Evolutionary conservation across 2,113 vertebrate species (phyloP), one percentile per base, ranked within the genome.

Genomic region (Callorhinus ursinus): DNA sequence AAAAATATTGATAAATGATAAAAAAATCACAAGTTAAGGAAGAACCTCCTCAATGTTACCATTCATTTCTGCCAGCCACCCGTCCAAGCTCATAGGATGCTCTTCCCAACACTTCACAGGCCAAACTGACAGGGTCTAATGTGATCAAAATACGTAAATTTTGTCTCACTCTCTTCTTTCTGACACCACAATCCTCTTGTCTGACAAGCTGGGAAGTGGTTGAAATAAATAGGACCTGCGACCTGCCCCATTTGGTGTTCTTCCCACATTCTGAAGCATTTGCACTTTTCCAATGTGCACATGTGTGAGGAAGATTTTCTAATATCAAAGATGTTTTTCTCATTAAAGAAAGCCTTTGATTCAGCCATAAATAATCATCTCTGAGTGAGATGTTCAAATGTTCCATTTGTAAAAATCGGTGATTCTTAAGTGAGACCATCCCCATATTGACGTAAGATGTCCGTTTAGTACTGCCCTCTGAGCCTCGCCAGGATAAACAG

Each of bases 321-420:
- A 90, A 53, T 53, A 97, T 79, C 15, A 72, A 63, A 77, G 83
- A 79, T 57, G 14, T 26, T 92, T 96, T 53, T 57, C 84, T 69
- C 69, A 51, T 82, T 87, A 93, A 98, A 97, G 46, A 97, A 97
- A 96, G 87, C n/a, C 65, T 49, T 95, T 0, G 0, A 49, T 91
- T 91, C 15, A 96, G 53, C 74, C 89, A 28, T 76, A 76, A 46
- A 36, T 86, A 90, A 86, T 97, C 49, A 90, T 36, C 89, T 96
- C 21, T 88, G 46, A 55, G 14, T 33, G 83, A 88, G 65, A 26
- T 39, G 79, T 93, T 46, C 72, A 84, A 33, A 72, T 57, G 61
- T 55, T 57, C 84, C 49, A 83, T 51, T 84, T 77, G 36, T 76
- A 72, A 85, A 53, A 92, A n/a, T 18, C 14, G 46, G 46, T 79